Evolutionary conservation across 2,888 invertebrate genomes (phyloP), one percentile per base, ranked within the genome.

Genomic region (Endotricha flammealis): DNA sequence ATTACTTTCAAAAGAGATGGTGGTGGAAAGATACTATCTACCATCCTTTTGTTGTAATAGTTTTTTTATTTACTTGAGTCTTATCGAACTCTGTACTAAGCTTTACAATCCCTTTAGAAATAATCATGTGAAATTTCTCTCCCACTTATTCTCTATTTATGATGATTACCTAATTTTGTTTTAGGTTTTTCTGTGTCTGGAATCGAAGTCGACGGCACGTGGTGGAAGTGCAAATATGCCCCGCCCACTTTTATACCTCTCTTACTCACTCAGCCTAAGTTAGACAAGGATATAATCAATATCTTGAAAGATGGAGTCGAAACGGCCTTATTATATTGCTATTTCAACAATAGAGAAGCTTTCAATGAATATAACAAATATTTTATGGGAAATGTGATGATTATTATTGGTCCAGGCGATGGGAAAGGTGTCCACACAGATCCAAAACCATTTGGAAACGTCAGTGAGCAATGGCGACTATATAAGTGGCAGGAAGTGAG

Each of bases 151-250:
- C n/a, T n/a, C n/a, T n/a, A n/a, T n/a, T n/a, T n/a, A n/a, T n/a
- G n/a, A n/a, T n/a, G n/a, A n/a, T n/a, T n/a, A n/a, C n/a, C n/a
- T n/a, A n/a, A n/a, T n/a, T n/a, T n/a, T n/a, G n/a, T n/a, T n/a
- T n/a, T 67, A 92, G 92, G 88, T 37, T 57, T 90, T n/a, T 72
- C 87, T 6, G 88, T 93, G 0, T 71, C 86, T 36, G 95, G 95
- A 3, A 72, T 93, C 23, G 95, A 95, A 85, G 83, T 93, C n/a
- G 94, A 95, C 67, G 85, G 88, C 30, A 89, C 88, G 0, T 95
- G 95, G 95, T 95, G 95, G 95, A 83, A 77, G 28, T 92, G 93
- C 60, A 90, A 88, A 68, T 93, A 95, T 69, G 91, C 93, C 1
- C 91, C 92, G 11, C 91, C 91, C 1, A 86, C 88, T 36, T 95